A percentile compares a stretch with the other conserved stretches of the same genome.
phyloP scores from a whole-genome alignment of 2,888 invertebrate genomes.

The Diarsia brunnea region DNA sequence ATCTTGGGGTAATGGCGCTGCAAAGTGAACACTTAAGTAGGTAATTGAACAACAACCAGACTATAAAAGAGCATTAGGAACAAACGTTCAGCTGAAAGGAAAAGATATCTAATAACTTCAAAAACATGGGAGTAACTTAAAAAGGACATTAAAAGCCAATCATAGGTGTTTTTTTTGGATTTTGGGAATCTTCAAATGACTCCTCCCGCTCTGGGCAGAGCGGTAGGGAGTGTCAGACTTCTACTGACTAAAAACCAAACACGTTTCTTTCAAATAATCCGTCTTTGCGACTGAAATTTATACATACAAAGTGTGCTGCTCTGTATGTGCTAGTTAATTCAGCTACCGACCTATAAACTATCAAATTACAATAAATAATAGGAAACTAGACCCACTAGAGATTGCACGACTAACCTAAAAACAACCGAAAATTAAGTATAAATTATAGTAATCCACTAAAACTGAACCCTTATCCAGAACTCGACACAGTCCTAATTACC shows the following conservation, averaged over 20 bases:
- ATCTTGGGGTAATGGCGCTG: background rate
- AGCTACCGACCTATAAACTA: too few relatives aligned
- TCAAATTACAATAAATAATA: background rate
- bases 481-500: constrained; percentile 54
- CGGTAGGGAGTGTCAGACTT: too few relatives aligned
- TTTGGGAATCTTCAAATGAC: too few relatives aligned
- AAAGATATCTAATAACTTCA: background rate
- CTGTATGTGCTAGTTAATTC: too few relatives aligned
- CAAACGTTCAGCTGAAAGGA: background rate
- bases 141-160: background rate
- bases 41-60: background rate
- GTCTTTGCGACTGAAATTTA: background rate
- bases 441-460: constrained; percentile 43
- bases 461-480: constrained; percentile 53
- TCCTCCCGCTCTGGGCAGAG: too few relatives aligned
- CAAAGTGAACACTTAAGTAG: background rate
- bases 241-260: too few relatives aligned
- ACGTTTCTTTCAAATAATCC: too few relatives aligned
- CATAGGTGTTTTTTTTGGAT: too few relatives aligned
- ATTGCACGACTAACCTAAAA: constrained; percentile 18
- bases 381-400: background rate
- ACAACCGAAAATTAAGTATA: constrained; percentile 35
- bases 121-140: background rate
- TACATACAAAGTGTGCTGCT: too few relatives aligned
- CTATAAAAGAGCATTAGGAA: background rate